These are phyloP conservation scores for Heteropelma amictum DNA, from an alignment of 2,888 invertebrate species.

Conservation along the genomic window DNA sequence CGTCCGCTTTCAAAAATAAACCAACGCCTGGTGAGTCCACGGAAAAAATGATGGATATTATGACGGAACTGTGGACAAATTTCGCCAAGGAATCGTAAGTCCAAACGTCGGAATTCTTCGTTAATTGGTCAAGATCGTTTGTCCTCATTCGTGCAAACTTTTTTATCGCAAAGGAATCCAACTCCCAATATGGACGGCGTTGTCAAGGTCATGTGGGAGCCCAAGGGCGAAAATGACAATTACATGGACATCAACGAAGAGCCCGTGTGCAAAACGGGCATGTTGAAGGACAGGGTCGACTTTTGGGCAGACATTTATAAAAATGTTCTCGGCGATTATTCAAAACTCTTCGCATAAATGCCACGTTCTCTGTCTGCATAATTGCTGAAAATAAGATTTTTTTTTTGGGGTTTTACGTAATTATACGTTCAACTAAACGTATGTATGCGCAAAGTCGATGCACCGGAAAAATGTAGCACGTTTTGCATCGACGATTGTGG, in stretches of 20 bases:
- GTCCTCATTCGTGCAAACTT: neutral
- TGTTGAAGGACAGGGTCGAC: conserved; percentile 73
- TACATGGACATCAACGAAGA: conserved; percentile 75
- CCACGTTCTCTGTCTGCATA: neutral
- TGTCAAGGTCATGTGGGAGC: conserved; percentile 75
- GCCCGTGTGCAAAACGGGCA: conserved; percentile 67
- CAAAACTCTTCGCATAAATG: conserved; percentile 59
- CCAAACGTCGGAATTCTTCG: neutral
- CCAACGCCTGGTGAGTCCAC: conserved; percentile 70
- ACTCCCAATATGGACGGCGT: conserved; percentile 71
- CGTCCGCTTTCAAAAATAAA: conserved; percentile 72
- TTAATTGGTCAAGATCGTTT: neutral
- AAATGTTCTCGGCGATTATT: conserved; percentile 62
- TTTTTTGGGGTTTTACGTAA: no score
- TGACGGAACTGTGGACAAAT: conserved; percentile 79
- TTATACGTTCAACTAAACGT: no score
- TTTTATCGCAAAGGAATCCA: conserved; percentile 73
- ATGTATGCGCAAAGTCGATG: no score
- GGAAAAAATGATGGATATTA: conserved; percentile 72
- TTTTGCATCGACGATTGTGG: no score
- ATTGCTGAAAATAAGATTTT: no score
- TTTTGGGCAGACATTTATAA: conserved; percentile 78
- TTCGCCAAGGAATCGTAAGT: conserved; percentile 78
- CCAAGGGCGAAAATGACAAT: conserved; percentile 69
- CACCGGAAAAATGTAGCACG: no score